Evolutionary conservation across 1,140 invertebrate genomes (phyloP), one percentile per base, ranked within the genome.

Genomic region (Drosophila trapezifrons): DNA sequence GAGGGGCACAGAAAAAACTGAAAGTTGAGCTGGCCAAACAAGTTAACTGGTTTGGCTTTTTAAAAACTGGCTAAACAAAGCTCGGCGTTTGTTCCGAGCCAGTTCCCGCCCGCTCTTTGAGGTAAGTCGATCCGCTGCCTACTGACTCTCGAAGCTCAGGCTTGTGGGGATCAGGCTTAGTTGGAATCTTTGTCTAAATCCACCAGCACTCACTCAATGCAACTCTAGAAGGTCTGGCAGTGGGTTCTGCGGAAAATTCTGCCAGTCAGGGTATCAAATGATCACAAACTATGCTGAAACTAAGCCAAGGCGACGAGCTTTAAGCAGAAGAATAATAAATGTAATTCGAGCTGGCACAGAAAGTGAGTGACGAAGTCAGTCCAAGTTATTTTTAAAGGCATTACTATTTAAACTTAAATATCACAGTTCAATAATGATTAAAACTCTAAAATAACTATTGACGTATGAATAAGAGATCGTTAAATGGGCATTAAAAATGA

Each of bases 21-120:
- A 76, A 76, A 76, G 73, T 76, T 76, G 73, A 76, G 73, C 54
- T 56, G 72, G 38, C 71, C 52, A 75, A 76, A 76, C 73, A 22
- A 69, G 73, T 55, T 55, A 76, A 76, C 62, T 71, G 67, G 67
- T 71, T 71, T 71, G 49, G 20, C n/a, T n/a, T 43, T 71, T 57
- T 8, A 25, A 63, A 37, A 63, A 42, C 65, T 52, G 65, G 65
- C 55, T 40, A 56, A 75, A 67, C 60, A 76, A 76, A 76, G 73
- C 72, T 66, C 29, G 54, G 15, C 62, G 38, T 46, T 67, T 76
- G 52, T 76, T 59, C 38, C 54, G 12, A 65, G 57, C 72, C 64
- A 73, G 43, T 74, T 60, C 38, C 60, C 69, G 38, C 20, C 35
- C 35, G 29, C 32, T 29, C n/a, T 52, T 64, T 49, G 3, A 22